These are phyloP conservation scores for Aspidiotus rigidus DNA, from an alignment of 2,888 invertebrate genomes.

Conservation along the genomic window DNA sequence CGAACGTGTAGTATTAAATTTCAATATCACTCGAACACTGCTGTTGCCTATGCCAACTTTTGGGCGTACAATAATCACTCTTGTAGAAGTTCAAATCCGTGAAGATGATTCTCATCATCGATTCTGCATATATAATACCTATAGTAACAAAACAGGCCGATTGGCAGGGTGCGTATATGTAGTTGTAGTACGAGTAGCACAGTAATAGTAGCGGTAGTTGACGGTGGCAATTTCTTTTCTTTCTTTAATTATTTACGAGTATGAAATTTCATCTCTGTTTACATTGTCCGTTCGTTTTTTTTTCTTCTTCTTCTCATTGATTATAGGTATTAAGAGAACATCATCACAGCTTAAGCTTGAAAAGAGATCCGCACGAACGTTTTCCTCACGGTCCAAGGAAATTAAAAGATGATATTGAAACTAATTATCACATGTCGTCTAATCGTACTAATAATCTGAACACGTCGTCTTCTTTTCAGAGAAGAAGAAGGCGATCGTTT, in stretches of 20 bases:
- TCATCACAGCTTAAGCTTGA: constrained; percentile 31
- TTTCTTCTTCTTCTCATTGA: constrained; percentile 23
- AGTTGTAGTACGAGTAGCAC: too few species aligned
- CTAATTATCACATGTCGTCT: constrained; percentile 20
- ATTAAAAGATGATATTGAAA: constrained; percentile 28
- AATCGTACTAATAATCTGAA: constrained; percentile 30
- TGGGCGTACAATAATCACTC: too few species aligned
- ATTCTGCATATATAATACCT: too few species aligned
- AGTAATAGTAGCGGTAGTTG: neutral
- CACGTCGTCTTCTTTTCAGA: constrained; percentile 36
- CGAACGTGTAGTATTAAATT: too few species aligned
- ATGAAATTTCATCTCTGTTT: neutral
- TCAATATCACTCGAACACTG: too few species aligned
- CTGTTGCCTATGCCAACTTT: too few species aligned
- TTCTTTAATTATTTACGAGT: neutral
- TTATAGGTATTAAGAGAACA: constrained; percentile 27
- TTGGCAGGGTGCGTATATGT: too few species aligned
- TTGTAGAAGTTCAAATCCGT: too few species aligned
- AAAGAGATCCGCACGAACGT: constrained; percentile 45
- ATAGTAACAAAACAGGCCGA: too few species aligned
- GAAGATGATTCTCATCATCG: too few species aligned
- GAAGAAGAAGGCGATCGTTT: constrained; percentile 55
- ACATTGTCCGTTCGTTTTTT: neutral
- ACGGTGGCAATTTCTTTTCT: neutral
- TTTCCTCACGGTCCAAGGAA: constrained; percentile 73